A percentile compares a stretch with the other conserved stretches of the same genome.
Conservation (phyloP, 2,113 vertebrate species). For the Panurus biarmicus region DNA sequence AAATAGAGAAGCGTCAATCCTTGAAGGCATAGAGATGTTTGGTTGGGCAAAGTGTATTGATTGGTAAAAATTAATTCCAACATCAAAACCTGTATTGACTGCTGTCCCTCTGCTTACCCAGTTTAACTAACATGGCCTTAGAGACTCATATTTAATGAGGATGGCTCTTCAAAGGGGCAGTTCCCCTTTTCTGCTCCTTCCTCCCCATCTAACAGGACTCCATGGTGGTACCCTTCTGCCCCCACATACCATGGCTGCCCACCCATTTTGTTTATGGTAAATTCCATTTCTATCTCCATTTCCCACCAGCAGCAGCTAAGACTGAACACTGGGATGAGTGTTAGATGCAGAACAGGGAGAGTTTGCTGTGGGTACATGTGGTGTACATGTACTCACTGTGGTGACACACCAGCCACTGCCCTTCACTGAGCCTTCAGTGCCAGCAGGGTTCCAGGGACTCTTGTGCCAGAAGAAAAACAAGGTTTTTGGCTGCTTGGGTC, state of each 20-base stretch:
- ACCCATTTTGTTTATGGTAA: neutral
- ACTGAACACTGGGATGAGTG: neutral
- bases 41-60: neutral
- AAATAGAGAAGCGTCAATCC: neutral
- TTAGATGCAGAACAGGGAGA: neutral
- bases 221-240: neutral
- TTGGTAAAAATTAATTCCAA: slow-evolving; percentile 3
- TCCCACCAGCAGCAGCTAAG: neutral
- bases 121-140: neutral
- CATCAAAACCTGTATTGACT: neutral
- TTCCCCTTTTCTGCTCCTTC: neutral
- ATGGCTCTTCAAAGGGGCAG: neutral
- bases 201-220: neutral
- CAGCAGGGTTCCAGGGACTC: neutral
- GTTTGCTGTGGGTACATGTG: accelerated
- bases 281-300: neutral
- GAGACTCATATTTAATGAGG: neutral
- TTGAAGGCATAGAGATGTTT: neutral
- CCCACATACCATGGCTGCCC: no score
- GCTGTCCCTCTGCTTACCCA: neutral
- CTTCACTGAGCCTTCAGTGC: neutral
- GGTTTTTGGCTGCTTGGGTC: neutral
- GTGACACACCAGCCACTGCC: neutral
- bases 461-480: neutral
- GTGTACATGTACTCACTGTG: neutral